Conservation (phyloP, 2,888 invertebrate genomes). For the Uloborus plumipes region DNA sequence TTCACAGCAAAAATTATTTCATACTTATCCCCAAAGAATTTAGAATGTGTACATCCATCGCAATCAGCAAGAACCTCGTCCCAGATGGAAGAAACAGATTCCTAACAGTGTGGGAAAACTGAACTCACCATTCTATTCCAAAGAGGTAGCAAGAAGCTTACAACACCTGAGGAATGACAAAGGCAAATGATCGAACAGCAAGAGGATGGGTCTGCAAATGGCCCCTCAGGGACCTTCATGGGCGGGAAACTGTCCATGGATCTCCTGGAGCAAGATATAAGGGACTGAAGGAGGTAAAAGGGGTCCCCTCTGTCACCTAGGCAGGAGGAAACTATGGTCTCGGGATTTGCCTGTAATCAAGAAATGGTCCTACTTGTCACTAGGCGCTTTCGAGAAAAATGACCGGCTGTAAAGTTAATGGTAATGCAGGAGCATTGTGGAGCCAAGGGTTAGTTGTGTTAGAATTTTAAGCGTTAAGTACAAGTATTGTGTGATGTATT, state of each 20-base stretch:
- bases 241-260: constrained; percentile 2
- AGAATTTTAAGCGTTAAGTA: too few relatives aligned
- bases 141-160: too few relatives aligned
- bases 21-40: too few relatives aligned
- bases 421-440: background rate
- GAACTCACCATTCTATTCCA: too few relatives aligned
- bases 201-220: constrained; percentile 5
- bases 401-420: constrained; percentile 3
- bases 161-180: background rate
- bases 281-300: background rate
- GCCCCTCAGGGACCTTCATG: constrained; percentile 1
- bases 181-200: constrained; percentile 1
- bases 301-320: background rate
- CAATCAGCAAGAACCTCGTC: too few relatives aligned
- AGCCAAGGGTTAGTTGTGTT: too few relatives aligned
- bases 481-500: too few relatives aligned
- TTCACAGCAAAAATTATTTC: too few relatives aligned
- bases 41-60: too few relatives aligned
- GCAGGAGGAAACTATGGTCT: background rate
- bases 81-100: too few relatives aligned
- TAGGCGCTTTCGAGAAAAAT: constrained; percentile 1
- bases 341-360: constrained; percentile 5
- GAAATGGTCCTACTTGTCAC: constrained; percentile 8
- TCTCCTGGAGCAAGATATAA: constrained; percentile 2
- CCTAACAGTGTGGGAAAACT: too few relatives aligned